phyloP scores from a whole-genome alignment of 30 jellyfish, hydroid and myxozoan species.

The Hydractinia echinata region DNA sequence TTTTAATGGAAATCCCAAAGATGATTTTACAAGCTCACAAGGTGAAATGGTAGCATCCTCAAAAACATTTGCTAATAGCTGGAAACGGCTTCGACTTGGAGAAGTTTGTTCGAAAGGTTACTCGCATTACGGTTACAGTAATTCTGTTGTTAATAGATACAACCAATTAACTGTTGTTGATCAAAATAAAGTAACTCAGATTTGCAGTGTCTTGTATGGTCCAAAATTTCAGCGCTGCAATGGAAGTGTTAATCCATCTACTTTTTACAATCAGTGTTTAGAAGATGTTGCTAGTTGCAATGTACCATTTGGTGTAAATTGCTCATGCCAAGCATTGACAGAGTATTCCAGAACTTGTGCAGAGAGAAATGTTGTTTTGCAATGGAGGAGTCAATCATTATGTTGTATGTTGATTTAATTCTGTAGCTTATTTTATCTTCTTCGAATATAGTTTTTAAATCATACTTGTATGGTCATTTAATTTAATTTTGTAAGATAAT shows the following conservation, averaged over 20 bases:
- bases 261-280: constrained; percentile 41
- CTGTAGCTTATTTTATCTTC: not conserved
- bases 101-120: constrained; percentile 46
- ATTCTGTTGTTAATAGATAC: constrained; percentile 9
- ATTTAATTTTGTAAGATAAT: too few relatives aligned
- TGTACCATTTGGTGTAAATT: not conserved
- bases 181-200: constrained; percentile 8
- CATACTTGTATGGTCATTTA: too few relatives aligned
- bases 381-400: constrained; percentile 48
- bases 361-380: constrained; percentile 23
- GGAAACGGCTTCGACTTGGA: constrained; percentile 56
- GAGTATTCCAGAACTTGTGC: constrained; percentile 74
- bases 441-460: not conserved
- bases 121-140: constrained; percentile 19
- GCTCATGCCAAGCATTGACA: constrained; percentile 62
- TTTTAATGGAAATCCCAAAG: constrained; percentile 49
- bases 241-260: constrained; percentile 12
- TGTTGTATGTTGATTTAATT: constrained; percentile 48
- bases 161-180: not conserved
- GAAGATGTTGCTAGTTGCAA: constrained; percentile 55
- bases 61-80: constrained; percentile 48
- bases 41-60: constrained; percentile 36
- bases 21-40: constrained; percentile 35
- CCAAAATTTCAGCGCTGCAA: constrained; percentile 36
- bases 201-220: constrained; percentile 33